phyloP scores from a whole-genome alignment of 2,888 invertebrate species.

The Tromatobia lineatoria region DNA sequence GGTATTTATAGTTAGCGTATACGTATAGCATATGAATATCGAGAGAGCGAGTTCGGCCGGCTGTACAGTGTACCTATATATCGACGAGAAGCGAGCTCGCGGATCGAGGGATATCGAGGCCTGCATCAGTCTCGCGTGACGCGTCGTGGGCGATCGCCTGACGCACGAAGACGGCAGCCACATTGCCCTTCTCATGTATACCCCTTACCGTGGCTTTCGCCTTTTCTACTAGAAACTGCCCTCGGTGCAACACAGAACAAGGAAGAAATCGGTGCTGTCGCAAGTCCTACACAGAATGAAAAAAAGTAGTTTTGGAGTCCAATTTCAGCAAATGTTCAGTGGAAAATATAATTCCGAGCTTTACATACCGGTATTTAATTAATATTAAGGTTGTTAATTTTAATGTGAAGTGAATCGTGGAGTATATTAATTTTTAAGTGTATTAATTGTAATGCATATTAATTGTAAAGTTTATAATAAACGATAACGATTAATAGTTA shows the following conservation, averaged over 20 bases:
- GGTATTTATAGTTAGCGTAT: constrained; percentile 56
- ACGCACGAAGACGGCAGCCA: constrained; percentile 62
- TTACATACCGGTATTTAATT: too few species aligned
- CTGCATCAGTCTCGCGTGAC: constrained; percentile 71
- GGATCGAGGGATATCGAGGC: constrained; percentile 67
- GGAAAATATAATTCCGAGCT: too few species aligned
- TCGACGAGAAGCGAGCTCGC: constrained; percentile 46
- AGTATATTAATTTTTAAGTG: too few species aligned
- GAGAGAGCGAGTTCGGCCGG: constrained; percentile 44
- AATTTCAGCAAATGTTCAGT: too few species aligned
- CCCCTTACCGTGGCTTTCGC: constrained; percentile 35
- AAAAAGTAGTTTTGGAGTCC: too few species aligned
- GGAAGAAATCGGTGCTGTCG: constrained; percentile 30
- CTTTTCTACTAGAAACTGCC: constrained; percentile 32
- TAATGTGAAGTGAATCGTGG: too few species aligned
- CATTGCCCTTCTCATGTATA: constrained; percentile 40
- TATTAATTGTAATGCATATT: too few species aligned
- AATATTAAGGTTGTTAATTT: too few species aligned
- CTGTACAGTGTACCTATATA: constrained; percentile 27
- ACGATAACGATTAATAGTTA: too few species aligned
- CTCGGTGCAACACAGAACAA: constrained; percentile 33
- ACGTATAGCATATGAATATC: constrained; percentile 59
- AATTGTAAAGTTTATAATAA: too few species aligned
- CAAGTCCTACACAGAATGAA: constrained; percentile 20
- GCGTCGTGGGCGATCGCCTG: constrained; percentile 73